Evolutionary conservation across 1,140 invertebrate genomes (phyloP).

Genomic region (Sitodiplosis mosellana): DNA sequence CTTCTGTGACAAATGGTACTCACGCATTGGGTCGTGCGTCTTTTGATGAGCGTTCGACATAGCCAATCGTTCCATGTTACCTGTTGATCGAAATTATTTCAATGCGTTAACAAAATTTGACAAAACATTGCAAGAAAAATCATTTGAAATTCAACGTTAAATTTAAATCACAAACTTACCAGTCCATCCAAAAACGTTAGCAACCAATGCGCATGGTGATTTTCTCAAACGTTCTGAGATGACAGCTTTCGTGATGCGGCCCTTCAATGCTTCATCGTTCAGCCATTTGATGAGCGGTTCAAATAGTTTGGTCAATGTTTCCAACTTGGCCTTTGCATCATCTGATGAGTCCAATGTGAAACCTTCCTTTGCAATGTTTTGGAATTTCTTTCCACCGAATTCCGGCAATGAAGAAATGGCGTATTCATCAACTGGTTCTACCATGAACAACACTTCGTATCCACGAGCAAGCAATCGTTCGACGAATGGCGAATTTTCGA

Average conservation of each 20-base stretch:
- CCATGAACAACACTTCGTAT: slow-evolving; percentile 89
- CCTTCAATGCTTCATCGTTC: slow-evolving; percentile 66
- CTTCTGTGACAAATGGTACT: slow-evolving; percentile 88
- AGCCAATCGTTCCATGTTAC: slow-evolving; percentile 96
- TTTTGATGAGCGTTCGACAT: slow-evolving; percentile 95
- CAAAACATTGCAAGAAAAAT: no score
- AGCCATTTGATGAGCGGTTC: slow-evolving; percentile 89
- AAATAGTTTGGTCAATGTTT: slow-evolving; percentile 61
- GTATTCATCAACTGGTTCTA: slow-evolving; percentile 97
- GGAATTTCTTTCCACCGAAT: slow-evolving; percentile 98
- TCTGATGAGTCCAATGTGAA: slow-evolving; percentile 72
- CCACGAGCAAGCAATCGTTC: slow-evolving; percentile 85
- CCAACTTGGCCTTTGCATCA: slow-evolving; percentile 63
- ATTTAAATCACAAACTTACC: no score
- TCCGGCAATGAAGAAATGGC: slow-evolving; percentile 93
- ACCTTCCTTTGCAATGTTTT: slow-evolving; percentile 98
- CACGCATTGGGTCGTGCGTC: slow-evolving; percentile 75
- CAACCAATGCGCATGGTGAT: slow-evolving; percentile 93
- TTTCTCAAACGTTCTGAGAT: slow-evolving; percentile 80
- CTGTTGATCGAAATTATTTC: slow-evolving; percentile 18
- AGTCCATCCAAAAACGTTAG: slow-evolving; percentile 92
- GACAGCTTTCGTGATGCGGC: slow-evolving; percentile 62
- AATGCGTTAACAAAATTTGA: no score
- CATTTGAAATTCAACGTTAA: no score
- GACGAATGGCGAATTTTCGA: slow-evolving; percentile 86